Conservation (phyloP, 2,888 invertebrate species). For the Oligia strigilis region DNA sequence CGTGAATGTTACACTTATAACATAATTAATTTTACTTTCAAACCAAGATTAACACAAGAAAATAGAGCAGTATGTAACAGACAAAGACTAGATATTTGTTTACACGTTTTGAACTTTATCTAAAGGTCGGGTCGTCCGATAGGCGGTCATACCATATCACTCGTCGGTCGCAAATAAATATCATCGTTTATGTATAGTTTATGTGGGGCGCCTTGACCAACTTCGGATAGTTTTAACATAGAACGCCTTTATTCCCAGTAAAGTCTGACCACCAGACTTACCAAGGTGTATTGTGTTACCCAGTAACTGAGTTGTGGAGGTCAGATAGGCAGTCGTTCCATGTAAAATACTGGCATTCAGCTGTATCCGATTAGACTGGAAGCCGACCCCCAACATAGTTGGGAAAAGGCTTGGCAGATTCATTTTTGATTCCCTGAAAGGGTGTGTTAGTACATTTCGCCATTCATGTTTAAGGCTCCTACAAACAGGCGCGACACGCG, state of each 20-base stretch:
- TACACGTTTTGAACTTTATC: slow-evolving; percentile 61
- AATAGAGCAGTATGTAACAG: slow-evolving; percentile 7
- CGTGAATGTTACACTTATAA: background rate
- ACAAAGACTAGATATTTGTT: slow-evolving; percentile 57
- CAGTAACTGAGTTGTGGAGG: background rate
- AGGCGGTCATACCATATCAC: slow-evolving; percentile 41
- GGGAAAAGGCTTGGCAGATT: background rate
- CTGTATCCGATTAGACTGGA: background rate
- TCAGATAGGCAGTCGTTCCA: background rate
- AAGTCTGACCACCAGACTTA: background rate
- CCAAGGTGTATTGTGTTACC: background rate
- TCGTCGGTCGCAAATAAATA: slow-evolving; percentile 9
- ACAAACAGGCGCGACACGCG: too few species aligned
- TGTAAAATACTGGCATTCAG: too few species aligned
- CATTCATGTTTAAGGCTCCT: too few species aligned
- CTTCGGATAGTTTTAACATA: background rate
- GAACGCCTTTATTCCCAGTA: background rate
- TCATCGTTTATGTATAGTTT: background rate
- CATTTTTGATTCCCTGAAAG: too few species aligned
- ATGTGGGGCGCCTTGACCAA: slow-evolving; percentile 39
- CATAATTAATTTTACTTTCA: slow-evolving; percentile 1
- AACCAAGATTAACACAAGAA: slow-evolving; percentile 14
- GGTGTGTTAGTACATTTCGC: too few species aligned
- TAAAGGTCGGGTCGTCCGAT: slow-evolving; percentile 45
- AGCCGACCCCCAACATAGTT: background rate